Conservation (phyloP, 2,888 invertebrate genomes). For the Noctua fimbriata region DNA sequence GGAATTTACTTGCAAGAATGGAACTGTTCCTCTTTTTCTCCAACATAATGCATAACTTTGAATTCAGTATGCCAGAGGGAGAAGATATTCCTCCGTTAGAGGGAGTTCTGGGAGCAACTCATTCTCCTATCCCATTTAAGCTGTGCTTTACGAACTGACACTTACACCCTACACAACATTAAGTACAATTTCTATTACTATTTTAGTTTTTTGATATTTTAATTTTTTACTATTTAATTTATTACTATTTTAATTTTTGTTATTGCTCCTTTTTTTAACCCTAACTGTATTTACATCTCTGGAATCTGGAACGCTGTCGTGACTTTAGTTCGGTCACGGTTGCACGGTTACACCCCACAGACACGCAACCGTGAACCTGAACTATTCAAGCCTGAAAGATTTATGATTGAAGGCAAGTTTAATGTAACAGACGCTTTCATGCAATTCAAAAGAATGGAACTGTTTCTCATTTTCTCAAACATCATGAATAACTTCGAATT, state of each 20-base stretch:
- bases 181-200: too few species aligned
- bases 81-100: slow-evolving; percentile 92
- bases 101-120: slow-evolving; percentile 93
- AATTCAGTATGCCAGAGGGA: slow-evolving; percentile 92
- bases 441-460: slow-evolving; percentile 96
- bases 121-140: slow-evolving; percentile 91
- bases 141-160: slow-evolving; percentile 57
- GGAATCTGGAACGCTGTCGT: too few species aligned
- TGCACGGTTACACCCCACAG: too few species aligned
- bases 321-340: too few species aligned
- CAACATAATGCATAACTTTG: slow-evolving; percentile 93
- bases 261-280: too few species aligned
- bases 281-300: too few species aligned
- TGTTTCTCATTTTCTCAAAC: slow-evolving; percentile 95
- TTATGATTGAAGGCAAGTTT: slow-evolving; percentile 93
- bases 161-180: too few species aligned
- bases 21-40: slow-evolving; percentile 96
- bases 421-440: slow-evolving; percentile 94
- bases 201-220: too few species aligned
- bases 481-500: slow-evolving; percentile 92
- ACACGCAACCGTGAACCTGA: too few species aligned
- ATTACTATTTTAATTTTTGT: too few species aligned
- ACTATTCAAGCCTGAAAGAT: slow-evolving; percentile 94
- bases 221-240: too few species aligned
- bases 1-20: slow-evolving; percentile 95